Evolutionary conservation across 2,797 vertebrate species (phyloP).

Genomic region (Ptychobarbus kaznakovi): DNA sequence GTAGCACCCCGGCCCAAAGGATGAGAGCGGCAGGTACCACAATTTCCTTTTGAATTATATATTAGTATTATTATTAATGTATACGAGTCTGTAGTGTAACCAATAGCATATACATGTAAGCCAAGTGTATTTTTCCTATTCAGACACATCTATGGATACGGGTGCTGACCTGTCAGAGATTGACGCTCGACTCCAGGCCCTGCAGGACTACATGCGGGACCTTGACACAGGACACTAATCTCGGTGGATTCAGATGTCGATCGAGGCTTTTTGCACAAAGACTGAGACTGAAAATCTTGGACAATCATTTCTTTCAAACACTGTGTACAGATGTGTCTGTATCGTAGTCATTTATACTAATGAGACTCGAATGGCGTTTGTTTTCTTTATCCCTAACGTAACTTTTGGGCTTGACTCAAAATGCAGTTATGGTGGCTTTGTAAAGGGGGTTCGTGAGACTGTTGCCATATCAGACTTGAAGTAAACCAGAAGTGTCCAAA

Average conservation of each 20-base stretch:
- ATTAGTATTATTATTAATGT: not conserved
- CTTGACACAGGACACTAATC: constrained; percentile 81
- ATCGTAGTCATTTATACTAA: not conserved
- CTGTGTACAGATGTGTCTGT: constrained; percentile 19
- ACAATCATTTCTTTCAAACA: constrained; percentile 38
- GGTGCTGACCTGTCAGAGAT: constrained; percentile 88
- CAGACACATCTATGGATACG: constrained; percentile 82
- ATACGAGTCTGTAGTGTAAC: not conserved
- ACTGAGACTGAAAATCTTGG: constrained; percentile 27
- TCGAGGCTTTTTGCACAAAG: constrained; percentile 41
- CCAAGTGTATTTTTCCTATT: not conserved
- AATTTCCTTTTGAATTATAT: not conserved
- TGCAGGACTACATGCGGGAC: constrained; percentile 92
- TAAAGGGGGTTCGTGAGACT: constrained; percentile 4
- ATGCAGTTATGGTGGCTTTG: not conserved
- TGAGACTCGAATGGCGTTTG: constrained; percentile 10
- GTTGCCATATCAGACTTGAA: constrained; percentile 53
- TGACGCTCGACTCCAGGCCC: constrained; percentile 87
- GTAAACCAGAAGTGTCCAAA: constrained; percentile 34
- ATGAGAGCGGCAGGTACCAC: constrained; percentile 65
- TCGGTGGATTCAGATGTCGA: not conserved
- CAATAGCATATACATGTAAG: not conserved
- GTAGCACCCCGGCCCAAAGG: constrained; percentile 82
- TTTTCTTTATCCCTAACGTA: not conserved
- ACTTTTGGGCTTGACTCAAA: constrained; percentile 12